Base-by-base conservation (phyloP, 2,797 vertebrate genomes). In the Tangara arthus region DNA sequence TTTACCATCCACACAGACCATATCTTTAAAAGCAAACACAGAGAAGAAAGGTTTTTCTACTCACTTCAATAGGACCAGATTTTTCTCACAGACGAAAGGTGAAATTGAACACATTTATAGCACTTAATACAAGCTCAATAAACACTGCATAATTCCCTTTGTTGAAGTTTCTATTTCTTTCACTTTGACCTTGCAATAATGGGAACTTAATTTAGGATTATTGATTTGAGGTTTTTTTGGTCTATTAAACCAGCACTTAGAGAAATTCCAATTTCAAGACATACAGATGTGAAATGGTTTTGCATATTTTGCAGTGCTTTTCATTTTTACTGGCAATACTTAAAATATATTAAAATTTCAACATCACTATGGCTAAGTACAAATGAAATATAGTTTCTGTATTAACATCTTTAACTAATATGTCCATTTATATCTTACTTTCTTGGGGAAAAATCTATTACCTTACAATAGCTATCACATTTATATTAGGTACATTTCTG, bases 1-100 rank as follows among this genome's bases (percentile, higher is more conserved):
- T 98, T 97, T 97, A 95, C 95, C 78, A 96, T 93, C 60, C 61
- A 93, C 95, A 94, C 84, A 97, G 59, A 96, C 59, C 83, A 75
- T 94, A 92, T 93, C 82, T 96, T 90, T 97, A 89, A 97, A 96
- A 96, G 87, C 87, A 98, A 97, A 96, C 83, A 94, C 57, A 77
- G 90, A 73, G 89, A 97, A 69, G 50, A 93, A 95, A 80, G 68
- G 68, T 56, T 91, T 96, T 82, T 91, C 92, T 81, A 90, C 76
- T 97, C 34, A 5, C 53, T 95, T 91, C 11, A 1, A 61, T 27
- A 95, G 72, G 91, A 90, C 69, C 57, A 93, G 82, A 13, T 60
- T 94, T 95, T 77, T 82, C 76, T 69, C 79, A 42, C 59, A 93
- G 56, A 80, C 68, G 86, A 93, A 94, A 93, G 32, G 39, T 81